phyloP scores from a whole-genome alignment of 2,113 vertebrate genomes.

The Pluvianellus socialis region DNA sequence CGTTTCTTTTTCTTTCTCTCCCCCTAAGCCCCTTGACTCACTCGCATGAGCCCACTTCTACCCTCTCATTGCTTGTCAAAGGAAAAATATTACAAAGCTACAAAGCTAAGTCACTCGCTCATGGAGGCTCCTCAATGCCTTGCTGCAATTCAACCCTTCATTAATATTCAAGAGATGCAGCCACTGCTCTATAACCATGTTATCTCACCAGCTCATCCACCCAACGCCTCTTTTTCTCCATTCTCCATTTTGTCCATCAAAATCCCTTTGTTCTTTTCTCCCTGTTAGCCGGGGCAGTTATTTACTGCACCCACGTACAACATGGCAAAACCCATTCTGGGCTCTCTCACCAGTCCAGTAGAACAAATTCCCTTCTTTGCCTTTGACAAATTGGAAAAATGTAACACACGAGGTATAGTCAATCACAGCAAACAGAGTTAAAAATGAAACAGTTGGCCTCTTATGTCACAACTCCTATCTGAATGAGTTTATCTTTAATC shows the following conservation, averaged over 20 bases:
- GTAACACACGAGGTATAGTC: neutral
- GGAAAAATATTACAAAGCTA: neutral
- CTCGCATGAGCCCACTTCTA: neutral
- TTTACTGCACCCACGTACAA: neutral
- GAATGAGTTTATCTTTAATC: neutral
- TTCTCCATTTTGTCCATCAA: neutral
- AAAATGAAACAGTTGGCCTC: neutral
- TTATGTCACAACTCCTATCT: neutral
- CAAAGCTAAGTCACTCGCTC: neutral
- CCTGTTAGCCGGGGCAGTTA: neutral
- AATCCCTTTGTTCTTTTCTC: neutral
- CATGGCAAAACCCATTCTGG: neutral
- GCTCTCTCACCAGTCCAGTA: neutral
- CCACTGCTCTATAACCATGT: accelerated
- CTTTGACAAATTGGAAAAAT: neutral
- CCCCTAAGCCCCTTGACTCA: neutral
- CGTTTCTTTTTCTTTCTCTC: neutral
- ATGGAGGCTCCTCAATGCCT: neutral
- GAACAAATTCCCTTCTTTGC: neutral
- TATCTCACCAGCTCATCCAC: neutral
- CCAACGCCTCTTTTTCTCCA: neutral
- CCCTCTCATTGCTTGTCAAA: neutral
- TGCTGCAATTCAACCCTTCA: neutral
- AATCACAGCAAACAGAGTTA: neutral
- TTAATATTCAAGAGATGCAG: neutral